A percentile compares a stretch with the other conserved stretches of the same genome.
Conservation (phyloP, 2,888 invertebrate genomes). For the Noctua janthe region DNA sequence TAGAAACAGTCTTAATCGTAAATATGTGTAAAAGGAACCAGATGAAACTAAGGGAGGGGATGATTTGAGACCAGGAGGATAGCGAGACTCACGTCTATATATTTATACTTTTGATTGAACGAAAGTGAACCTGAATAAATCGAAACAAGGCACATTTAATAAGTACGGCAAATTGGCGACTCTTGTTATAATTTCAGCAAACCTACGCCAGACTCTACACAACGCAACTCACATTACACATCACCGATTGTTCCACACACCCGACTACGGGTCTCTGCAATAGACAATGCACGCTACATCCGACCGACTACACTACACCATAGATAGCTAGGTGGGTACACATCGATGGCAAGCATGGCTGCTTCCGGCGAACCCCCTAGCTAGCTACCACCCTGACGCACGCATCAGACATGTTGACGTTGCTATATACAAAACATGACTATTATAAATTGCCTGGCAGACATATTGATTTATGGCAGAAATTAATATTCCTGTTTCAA, state of each 20-base stretch:
- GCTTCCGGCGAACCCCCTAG: slow-evolving; percentile 55
- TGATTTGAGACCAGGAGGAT: not conserved
- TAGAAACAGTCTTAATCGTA: not conserved
- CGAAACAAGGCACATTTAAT: not conserved
- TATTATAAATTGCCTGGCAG: slow-evolving; percentile 9
- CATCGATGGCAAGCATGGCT: slow-evolving; percentile 43
- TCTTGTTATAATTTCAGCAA: slow-evolving; percentile 4
- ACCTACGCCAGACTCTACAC: slow-evolving; percentile 29
- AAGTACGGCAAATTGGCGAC: not conserved
- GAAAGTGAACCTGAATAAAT: not conserved
- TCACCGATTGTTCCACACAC: slow-evolving; percentile 22
- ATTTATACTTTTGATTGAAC: not conserved
- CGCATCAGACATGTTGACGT: slow-evolving; percentile 29
- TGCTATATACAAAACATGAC: slow-evolving; percentile 13
- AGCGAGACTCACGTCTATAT: not conserved
- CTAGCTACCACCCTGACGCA: slow-evolving; percentile 26
- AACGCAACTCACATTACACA: slow-evolving; percentile 40
- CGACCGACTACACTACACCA: slow-evolving; percentile 40
- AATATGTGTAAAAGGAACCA: not conserved
- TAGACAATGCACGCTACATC: slow-evolving; percentile 59
- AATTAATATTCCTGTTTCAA: slow-evolving; percentile 1
- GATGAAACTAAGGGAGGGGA: not conserved
- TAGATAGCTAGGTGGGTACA: slow-evolving; percentile 32
- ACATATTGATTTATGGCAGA: slow-evolving; percentile 28
- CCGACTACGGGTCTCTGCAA: slow-evolving; percentile 39